phyloP scores from a whole-genome alignment of 2,113 vertebrate genomes.

The Lamprologus lemairii region DNA sequence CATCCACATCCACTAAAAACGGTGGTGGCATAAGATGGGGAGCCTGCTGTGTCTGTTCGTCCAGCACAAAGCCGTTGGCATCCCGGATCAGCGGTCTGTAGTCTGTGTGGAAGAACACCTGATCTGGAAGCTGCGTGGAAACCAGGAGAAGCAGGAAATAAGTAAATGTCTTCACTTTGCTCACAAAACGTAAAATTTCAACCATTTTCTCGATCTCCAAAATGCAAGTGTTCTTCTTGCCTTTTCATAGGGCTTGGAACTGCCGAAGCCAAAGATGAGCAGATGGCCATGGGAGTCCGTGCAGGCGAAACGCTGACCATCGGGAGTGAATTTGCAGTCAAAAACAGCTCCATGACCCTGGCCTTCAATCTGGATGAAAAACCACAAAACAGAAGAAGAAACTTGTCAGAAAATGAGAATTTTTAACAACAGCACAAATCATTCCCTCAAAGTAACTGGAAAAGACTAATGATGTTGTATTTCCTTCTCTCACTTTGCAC shows the following conservation, averaged over 20 bases:
- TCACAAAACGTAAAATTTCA: neutral
- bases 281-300: conserved; percentile 97
- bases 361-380: conserved; percentile 83
- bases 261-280: conserved; percentile 93
- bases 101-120: conserved; percentile 99
- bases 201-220: neutral
- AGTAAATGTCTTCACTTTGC: neutral
- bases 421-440: neutral
- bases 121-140: conserved; percentile 86
- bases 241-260: conserved; percentile 90
- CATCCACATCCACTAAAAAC: conserved; percentile 95
- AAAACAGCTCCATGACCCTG: conserved; percentile 96
- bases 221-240: conserved; percentile 49
- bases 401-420: neutral
- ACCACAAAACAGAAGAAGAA: neutral
- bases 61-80: conserved; percentile 89
- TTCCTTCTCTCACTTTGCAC: neutral
- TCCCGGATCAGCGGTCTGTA: conserved; percentile 92
- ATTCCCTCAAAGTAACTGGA: neutral
- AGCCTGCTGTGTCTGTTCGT: conserved; percentile 97
- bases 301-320: conserved; percentile 92
- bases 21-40: conserved; percentile 98
- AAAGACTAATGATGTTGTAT: neutral
- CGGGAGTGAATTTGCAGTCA: conserved; percentile 95
- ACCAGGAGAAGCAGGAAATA: neutral